These are phyloP conservation scores for Melinaea menophilus DNA, from an alignment of 2,888 invertebrate genomes.

Conservation along the genomic window DNA sequence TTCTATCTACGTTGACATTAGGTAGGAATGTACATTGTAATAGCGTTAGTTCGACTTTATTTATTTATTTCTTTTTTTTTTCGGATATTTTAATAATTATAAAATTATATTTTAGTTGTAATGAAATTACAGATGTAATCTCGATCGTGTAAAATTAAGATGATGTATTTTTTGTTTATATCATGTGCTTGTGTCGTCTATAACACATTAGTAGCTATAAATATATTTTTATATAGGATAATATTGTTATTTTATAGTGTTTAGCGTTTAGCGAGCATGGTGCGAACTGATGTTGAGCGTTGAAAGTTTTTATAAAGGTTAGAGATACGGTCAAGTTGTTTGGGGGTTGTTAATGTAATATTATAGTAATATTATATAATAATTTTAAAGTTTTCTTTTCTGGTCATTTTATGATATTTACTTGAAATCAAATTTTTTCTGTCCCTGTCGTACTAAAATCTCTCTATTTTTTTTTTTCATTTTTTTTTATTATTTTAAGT, in stretches of 20 bases:
- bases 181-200: slow-evolving; percentile 29
- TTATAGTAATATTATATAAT: slow-evolving; percentile 43
- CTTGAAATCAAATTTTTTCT: slow-evolving; percentile 32
- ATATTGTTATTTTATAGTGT: slow-evolving; percentile 52
- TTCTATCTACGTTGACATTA: slow-evolving; percentile 6
- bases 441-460: slow-evolving; percentile 53
- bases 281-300: slow-evolving; percentile 76
- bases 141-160: slow-evolving; percentile 16
- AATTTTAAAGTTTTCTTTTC: slow-evolving; percentile 42
- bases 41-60: slow-evolving; percentile 24
- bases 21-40: slow-evolving; percentile 16
- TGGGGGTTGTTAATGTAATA: slow-evolving; percentile 68
- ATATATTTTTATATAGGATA: slow-evolving; percentile 71
- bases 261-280: slow-evolving; percentile 67
- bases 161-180: slow-evolving; percentile 13
- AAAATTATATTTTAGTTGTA: slow-evolving; percentile 16
- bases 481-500: slow-evolving; percentile 58
- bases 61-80: slow-evolving; percentile 28
- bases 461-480: slow-evolving; percentile 70
- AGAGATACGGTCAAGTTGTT: slow-evolving; percentile 62
- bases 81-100: slow-evolving; percentile 20
- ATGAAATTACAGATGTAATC: slow-evolving; percentile 31
- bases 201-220: slow-evolving; percentile 46
- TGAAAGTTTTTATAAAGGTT: slow-evolving; percentile 75
- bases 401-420: slow-evolving; percentile 50